Percentiles rank a stretch among this genome's conserved stretches.
phyloP scores from a whole-genome alignment of 2,888 invertebrate genomes.

The Julus scanicus region DNA sequence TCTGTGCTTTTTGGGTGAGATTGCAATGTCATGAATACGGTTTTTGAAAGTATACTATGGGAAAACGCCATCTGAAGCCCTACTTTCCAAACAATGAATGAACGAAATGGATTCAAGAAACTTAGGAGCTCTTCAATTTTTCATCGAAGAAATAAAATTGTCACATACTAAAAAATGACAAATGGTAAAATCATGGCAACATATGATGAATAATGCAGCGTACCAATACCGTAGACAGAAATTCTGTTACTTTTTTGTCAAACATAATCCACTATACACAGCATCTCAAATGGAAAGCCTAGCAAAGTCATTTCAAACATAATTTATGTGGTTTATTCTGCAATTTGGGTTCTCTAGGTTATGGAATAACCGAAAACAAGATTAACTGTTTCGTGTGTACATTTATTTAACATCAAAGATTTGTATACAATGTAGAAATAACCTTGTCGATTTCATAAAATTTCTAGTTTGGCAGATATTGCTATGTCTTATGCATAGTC shows the following conservation, averaged over 20 bases:
- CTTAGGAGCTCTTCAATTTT: constrained; percentile 6
- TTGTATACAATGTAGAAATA: background rate
- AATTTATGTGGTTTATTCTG: background rate
- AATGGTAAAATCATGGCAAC: background rate
- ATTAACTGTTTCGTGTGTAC: background rate
- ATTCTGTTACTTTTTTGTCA: background rate
- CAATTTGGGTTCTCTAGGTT: background rate
- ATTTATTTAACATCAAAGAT: background rate
- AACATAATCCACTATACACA: background rate
- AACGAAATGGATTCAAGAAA: constrained; percentile 5
- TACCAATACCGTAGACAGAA: background rate
- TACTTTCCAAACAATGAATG: constrained; percentile 37
- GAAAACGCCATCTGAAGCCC: constrained; percentile 16
- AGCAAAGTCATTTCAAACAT: background rate
- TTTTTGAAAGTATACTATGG: background rate
- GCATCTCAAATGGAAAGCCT: background rate
- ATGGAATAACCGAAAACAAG: background rate
- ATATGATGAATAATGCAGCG: background rate
- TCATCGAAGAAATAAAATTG: constrained; percentile 4
- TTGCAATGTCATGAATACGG: background rate
- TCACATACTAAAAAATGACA: constrained; percentile 1
- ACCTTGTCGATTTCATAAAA: background rate
- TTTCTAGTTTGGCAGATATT: background rate
- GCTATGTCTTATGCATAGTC: no score
- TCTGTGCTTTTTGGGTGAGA: background rate